Percentiles rank a stretch among this genome's conserved stretches.
Evolutionary conservation across 2,113 vertebrate genomes (phyloP).

Genomic region (Bettongia penicillata): DNA sequence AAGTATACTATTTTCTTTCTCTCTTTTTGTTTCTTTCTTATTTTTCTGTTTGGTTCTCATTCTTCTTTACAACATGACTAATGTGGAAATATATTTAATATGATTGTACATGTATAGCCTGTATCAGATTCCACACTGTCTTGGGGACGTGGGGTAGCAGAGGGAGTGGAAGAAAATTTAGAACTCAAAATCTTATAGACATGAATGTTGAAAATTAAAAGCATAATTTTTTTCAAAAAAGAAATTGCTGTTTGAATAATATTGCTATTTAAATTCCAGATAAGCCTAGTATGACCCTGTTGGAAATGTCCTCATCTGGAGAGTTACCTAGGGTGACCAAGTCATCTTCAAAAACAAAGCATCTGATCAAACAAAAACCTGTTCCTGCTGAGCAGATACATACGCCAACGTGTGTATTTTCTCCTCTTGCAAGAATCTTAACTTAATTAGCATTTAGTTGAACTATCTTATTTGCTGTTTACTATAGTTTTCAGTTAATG

Average conservation of each 20-base stretch:
- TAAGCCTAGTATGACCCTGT: slow-evolving; percentile 71
- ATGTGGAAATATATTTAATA: too few species aligned
- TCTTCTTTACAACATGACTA: too few species aligned
- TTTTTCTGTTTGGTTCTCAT: too few species aligned
- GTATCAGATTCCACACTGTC: too few species aligned
- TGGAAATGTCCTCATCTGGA: slow-evolving; percentile 81
- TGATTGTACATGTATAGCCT: too few species aligned
- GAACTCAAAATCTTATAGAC: too few species aligned
- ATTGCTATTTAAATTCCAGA: slow-evolving; percentile 74
- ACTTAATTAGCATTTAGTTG: not conserved
- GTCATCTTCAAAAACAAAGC: slow-evolving; percentile 82
- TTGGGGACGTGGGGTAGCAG: too few species aligned
- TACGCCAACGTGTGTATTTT: slow-evolving; percentile 84
- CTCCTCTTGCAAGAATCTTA: not conserved
- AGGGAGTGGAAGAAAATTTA: too few species aligned
- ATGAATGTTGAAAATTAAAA: too few species aligned
- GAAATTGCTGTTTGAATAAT: not conserved
- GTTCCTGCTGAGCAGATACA: slow-evolving; percentile 80
- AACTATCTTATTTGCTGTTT: not conserved
- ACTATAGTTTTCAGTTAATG: not conserved
- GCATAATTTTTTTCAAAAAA: not conserved
- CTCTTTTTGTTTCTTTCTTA: too few species aligned
- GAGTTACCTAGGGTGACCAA: slow-evolving; percentile 77
- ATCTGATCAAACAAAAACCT: slow-evolving; percentile 74
- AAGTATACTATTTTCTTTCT: too few species aligned